A percentile compares a stretch with the other conserved stretches of the same genome.
phyloP scores from a whole-genome alignment of 2,888 invertebrate genomes.

The Andrena dorsata region DNA sequence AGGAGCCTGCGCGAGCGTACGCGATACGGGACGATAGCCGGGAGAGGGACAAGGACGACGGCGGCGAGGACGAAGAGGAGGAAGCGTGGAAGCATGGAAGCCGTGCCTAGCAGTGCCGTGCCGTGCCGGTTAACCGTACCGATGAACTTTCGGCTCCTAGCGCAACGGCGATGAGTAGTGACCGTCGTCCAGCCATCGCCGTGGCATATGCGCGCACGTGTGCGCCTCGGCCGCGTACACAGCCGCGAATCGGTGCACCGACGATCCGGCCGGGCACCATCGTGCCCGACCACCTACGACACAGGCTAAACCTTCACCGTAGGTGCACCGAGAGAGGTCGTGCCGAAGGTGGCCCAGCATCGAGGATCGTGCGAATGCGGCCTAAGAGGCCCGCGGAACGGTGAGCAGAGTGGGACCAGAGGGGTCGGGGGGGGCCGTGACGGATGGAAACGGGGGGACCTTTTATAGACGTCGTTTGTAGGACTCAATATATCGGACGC shows the following conservation, averaged over 20 bases:
- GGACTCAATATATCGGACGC: slow-evolving; percentile 72
- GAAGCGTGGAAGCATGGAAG: slow-evolving; percentile 24
- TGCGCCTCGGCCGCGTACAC: slow-evolving; percentile 16
- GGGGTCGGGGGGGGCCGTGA: slow-evolving; percentile 25
- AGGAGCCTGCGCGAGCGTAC: background rate
- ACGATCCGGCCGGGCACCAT: slow-evolving; percentile 30
- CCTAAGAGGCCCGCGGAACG: slow-evolving; percentile 67
- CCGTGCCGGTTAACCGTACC: slow-evolving; percentile 79
- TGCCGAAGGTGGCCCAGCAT: slow-evolving; percentile 82
- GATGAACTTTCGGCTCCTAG: slow-evolving; percentile 80
- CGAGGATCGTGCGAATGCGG: slow-evolving; percentile 83
- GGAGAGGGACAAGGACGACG: slow-evolving; percentile 17
- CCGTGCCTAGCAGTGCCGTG: slow-evolving; percentile 67
- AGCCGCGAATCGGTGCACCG: slow-evolving; percentile 20
- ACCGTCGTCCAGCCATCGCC: slow-evolving; percentile 82
- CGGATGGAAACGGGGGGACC: slow-evolving; percentile 54
- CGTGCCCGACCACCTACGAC: slow-evolving; percentile 71
- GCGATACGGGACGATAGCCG: slow-evolving; percentile 5
- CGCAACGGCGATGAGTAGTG: slow-evolving; percentile 79
- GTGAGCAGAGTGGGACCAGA: slow-evolving; percentile 57
- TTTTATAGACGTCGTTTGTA: slow-evolving; percentile 73
- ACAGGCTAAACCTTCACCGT: slow-evolving; percentile 72
- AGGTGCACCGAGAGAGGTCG: slow-evolving; percentile 80
- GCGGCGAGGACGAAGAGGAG: slow-evolving; percentile 10
- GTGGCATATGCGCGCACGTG: slow-evolving; percentile 30